These are phyloP conservation scores for Amblyteles armatorius DNA, from an alignment of 2,888 invertebrate species.

Conservation along the genomic window DNA sequence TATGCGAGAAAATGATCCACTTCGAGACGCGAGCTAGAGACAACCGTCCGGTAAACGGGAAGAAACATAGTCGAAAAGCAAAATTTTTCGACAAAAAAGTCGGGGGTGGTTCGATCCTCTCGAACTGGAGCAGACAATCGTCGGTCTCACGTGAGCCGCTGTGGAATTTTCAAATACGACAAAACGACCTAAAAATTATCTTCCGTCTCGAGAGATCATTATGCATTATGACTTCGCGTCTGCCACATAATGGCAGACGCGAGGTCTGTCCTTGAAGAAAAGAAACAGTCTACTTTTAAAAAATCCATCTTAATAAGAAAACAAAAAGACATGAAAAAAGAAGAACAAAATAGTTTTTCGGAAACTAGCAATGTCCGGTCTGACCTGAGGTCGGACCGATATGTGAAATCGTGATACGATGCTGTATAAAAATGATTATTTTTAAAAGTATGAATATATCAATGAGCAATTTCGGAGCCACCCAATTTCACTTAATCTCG, in stretches of 20 bases:
- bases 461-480: constrained; percentile 44
- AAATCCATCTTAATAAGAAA: neutral
- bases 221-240: too few relatives aligned
- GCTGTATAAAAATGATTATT: neutral
- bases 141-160: neutral
- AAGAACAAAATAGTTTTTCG: neutral
- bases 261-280: neutral
- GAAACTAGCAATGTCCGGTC: neutral
- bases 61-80: constrained; percentile 12
- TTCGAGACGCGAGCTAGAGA: constrained; percentile 1
- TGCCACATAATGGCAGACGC: constrained; percentile 1
- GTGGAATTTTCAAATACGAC: neutral
- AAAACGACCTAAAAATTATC: neutral
- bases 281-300: neutral
- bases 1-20: constrained; percentile 46
- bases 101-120: constrained; percentile 3
- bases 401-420: neutral
- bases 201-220: neutral
- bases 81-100: constrained; percentile 4
- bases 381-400: neutral
- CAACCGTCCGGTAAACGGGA: constrained; percentile 14
- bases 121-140: neutral
- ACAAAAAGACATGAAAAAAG: neutral
- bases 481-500: constrained; percentile 7
- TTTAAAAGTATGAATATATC: constrained; percentile 16